These are phyloP conservation scores for Bujurquina vittata DNA, from an alignment of 2,113 vertebrate species.

Conservation along the genomic window DNA sequence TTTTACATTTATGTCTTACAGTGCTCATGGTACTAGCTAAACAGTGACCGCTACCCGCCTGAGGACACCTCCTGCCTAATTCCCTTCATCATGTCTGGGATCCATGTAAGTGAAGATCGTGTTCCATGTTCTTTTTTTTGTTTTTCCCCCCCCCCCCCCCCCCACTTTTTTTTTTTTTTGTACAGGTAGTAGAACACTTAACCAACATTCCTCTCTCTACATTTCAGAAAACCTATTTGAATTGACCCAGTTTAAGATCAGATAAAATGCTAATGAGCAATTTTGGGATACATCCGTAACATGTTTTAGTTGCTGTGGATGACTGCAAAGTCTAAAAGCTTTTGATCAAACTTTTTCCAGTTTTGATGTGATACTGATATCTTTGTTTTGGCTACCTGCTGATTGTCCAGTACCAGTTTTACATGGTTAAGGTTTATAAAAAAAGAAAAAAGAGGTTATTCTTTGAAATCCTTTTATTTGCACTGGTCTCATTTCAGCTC, in stretches of 20 bases:
- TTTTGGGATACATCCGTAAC: background rate
- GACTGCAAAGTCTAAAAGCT: background rate
- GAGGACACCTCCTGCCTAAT: slow-evolving; percentile 71
- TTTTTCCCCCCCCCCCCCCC: too few species aligned
- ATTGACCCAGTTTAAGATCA: too few species aligned
- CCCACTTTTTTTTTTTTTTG: too few species aligned
- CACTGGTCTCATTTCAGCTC: background rate
- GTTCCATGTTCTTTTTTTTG: background rate
- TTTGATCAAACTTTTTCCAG: background rate
- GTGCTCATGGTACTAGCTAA: slow-evolving; percentile 79
- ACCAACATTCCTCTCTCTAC: background rate
- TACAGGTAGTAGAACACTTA: background rate
- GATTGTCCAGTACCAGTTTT: background rate
- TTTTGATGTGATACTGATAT: background rate
- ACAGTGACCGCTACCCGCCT: slow-evolving; percentile 68
- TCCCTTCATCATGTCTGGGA: slow-evolving; percentile 78
- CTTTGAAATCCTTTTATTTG: background rate
- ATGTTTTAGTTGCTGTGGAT: background rate
- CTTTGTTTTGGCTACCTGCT: background rate
- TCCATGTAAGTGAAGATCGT: slow-evolving; percentile 66
- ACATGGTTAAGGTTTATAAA: background rate
- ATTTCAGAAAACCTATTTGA: background rate
- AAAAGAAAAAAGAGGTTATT: background rate
- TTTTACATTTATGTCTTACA: slow-evolving; percentile 27
- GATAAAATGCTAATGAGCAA: too few species aligned